These are phyloP conservation scores for Perca flavescens DNA, from an alignment of 2,113 vertebrate species.

Conservation along the genomic window DNA sequence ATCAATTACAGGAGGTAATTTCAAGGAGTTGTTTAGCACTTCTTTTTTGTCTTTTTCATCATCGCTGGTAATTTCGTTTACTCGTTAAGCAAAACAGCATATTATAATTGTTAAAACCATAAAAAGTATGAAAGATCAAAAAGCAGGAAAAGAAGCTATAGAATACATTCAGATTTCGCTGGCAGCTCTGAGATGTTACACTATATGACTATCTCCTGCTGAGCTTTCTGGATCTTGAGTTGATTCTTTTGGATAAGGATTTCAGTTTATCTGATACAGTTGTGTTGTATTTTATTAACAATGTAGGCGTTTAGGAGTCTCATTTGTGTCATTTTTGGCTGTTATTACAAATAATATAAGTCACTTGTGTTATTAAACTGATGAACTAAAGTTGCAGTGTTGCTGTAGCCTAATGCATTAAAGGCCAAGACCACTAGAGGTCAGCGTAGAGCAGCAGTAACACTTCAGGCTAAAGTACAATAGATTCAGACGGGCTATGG, in stretches of 20 bases:
- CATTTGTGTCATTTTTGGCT: background rate
- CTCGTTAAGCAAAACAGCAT: background rate
- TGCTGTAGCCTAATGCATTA: background rate
- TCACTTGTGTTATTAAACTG: background rate
- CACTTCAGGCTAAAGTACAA: background rate
- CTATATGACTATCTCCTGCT: background rate
- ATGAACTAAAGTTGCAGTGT: background rate
- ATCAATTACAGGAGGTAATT: background rate
- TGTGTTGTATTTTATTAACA: background rate
- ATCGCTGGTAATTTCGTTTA: background rate
- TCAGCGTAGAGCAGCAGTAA: background rate
- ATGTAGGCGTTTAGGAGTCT: background rate
- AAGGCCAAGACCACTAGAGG: conserved; percentile 23
- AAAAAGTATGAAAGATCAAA: background rate
- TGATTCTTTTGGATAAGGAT: background rate
- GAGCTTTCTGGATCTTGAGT: background rate
- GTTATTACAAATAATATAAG: background rate
- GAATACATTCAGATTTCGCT: background rate
- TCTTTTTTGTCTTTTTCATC: background rate
- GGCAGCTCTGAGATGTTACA: background rate
- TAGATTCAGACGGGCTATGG: background rate
- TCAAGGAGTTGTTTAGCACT: background rate
- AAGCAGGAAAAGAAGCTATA: background rate
- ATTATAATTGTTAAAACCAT: too few relatives aligned
- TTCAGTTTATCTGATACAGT: background rate